Evolutionary conservation across 2,113 vertebrate genomes (phyloP).

Genomic region (Reinhardtius hippoglossoides): DNA sequence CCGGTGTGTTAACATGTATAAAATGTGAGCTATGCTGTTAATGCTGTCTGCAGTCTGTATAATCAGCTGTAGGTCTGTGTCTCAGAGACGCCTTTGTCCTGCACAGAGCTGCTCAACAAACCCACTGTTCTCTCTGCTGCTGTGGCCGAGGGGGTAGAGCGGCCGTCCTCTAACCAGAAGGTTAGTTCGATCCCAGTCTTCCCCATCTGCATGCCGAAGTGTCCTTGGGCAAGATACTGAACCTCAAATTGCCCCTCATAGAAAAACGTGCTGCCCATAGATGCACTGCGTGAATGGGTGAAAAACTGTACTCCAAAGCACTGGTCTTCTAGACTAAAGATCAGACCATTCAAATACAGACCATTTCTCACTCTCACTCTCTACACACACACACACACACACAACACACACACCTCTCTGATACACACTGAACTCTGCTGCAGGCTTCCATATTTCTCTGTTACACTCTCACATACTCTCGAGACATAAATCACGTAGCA

Average conservation of each 20-base stretch:
- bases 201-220: too few relatives aligned
- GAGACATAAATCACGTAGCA: constrained; percentile 45
- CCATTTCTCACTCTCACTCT: too few relatives aligned
- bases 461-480: not conserved
- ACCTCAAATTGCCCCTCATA: too few relatives aligned
- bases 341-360: too few relatives aligned
- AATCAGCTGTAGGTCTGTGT: constrained; percentile 39
- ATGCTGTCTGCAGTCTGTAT: constrained; percentile 26
- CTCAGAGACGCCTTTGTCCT: constrained; percentile 62
- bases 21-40: constrained; percentile 48
- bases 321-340: too few relatives aligned
- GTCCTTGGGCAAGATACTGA: too few relatives aligned
- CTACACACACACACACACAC: not conserved
- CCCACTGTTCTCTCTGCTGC: constrained; percentile 39
- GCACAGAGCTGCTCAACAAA: constrained; percentile 41
- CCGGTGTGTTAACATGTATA: not conserved
- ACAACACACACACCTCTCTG: constrained; percentile 10
- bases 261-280: too few relatives aligned
- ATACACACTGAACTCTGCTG: constrained; percentile 13
- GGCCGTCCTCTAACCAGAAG: too few relatives aligned
- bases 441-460: constrained; percentile 25
- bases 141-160: too few relatives aligned
- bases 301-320: too few relatives aligned
- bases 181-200: too few relatives aligned
- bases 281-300: too few relatives aligned